Conservation (phyloP, 2,888 invertebrate genomes). For the Athripsodes cinereus region DNA sequence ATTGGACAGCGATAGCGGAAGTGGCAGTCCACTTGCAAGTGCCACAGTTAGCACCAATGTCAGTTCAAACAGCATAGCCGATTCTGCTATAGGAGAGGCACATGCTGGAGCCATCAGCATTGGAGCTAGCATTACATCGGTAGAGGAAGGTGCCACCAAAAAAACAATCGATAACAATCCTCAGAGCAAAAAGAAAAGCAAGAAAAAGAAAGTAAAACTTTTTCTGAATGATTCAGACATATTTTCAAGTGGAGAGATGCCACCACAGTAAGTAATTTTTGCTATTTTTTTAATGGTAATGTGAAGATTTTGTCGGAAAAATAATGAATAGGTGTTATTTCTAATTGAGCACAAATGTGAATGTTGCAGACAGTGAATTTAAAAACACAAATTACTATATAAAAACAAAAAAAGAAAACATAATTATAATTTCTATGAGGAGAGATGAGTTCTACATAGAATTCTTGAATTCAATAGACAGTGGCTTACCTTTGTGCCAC, state of each 20-base stretch:
- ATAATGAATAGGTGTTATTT: no score
- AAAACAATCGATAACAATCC: not conserved
- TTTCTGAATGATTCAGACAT: not conserved
- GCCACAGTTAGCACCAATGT: not conserved
- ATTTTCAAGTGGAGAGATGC: not conserved
- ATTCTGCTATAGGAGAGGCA: not conserved
- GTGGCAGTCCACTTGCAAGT: not conserved
- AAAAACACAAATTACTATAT: no score
- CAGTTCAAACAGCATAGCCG: not conserved
- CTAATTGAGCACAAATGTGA: no score
- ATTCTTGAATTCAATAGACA: no score
- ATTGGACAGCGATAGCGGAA: slow-evolving; percentile 3
- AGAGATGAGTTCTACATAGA: no score
- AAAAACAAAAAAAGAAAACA: no score
- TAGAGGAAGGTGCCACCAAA: not conserved
- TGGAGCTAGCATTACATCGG: not conserved
- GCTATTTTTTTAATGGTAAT: no score
- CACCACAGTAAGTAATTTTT: not conserved
- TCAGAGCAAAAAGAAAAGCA: not conserved
- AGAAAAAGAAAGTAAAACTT: not conserved
- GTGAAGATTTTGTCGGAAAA: no score
- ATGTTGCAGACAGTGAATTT: no score
- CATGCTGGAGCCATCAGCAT: not conserved
- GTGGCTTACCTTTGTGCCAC: no score
- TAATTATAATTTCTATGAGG: no score